phyloP scores from a whole-genome alignment of 1,140 invertebrate genomes.

The Anagrus nilaparvatae region DNA sequence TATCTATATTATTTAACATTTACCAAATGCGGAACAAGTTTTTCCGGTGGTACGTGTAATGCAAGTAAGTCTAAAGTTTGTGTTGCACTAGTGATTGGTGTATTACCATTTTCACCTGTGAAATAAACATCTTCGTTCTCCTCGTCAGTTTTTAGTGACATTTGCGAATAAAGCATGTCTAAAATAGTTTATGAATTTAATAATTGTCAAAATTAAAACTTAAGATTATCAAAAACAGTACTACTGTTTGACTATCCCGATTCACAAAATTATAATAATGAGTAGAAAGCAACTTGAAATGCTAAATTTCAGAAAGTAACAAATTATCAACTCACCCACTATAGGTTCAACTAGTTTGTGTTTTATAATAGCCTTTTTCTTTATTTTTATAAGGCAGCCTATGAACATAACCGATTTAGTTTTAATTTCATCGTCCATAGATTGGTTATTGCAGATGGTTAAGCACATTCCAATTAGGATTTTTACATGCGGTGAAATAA shows the following conservation, averaged over 20 bases:
- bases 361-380: slow-evolving; percentile 67
- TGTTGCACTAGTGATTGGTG: slow-evolving; percentile 53
- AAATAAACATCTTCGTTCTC: slow-evolving; percentile 55
- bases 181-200: slow-evolving; percentile 1
- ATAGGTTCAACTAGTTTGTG: slow-evolving; percentile 64
- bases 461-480: slow-evolving; percentile 57
- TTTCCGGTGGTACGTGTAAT: slow-evolving; percentile 65
- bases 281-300: not conserved
- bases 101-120: slow-evolving; percentile 46
- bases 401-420: slow-evolving; percentile 59
- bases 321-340: slow-evolving; percentile 32
- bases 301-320: slow-evolving; percentile 1
- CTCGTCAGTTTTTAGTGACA: slow-evolving; percentile 49
- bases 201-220: not conserved
- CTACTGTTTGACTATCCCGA: not conserved
- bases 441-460: slow-evolving; percentile 45
- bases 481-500: slow-evolving; percentile 56
- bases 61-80: slow-evolving; percentile 70
- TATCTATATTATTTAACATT: not conserved
- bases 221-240: not conserved
- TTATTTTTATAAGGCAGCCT: slow-evolving; percentile 51
- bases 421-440: slow-evolving; percentile 48
- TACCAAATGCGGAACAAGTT: slow-evolving; percentile 61
- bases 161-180: slow-evolving; percentile 55
- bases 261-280: not conserved